These are phyloP conservation scores for Corythucha ciliata DNA, from an alignment of 2,888 invertebrate genomes.

Conservation along the genomic window DNA sequence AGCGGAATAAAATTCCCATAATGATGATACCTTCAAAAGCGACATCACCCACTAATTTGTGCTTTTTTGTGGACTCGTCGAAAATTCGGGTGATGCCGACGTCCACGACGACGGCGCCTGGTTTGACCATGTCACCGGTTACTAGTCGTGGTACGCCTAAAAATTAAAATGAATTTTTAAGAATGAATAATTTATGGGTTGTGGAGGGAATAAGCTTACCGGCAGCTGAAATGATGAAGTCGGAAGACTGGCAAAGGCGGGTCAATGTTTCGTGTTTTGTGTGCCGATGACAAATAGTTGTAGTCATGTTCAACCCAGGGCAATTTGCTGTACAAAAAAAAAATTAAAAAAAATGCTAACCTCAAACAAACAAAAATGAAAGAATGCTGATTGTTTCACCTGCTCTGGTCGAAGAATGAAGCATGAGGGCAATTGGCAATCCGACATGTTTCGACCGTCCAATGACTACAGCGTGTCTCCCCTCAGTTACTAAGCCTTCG, in stretches of 20 bases:
- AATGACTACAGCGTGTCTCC: slow-evolving; percentile 78
- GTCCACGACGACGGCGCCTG: slow-evolving; percentile 80
- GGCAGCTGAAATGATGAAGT: slow-evolving; percentile 67
- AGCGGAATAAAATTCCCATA: background rate
- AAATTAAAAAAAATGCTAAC: background rate
- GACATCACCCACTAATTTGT: slow-evolving; percentile 76
- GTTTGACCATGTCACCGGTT: slow-evolving; percentile 75
- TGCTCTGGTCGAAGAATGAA: slow-evolving; percentile 56
- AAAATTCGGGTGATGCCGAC: slow-evolving; percentile 69
- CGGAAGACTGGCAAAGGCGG: slow-evolving; percentile 59
- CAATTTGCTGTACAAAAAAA: slow-evolving; percentile 39
- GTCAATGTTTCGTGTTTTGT: slow-evolving; percentile 70
- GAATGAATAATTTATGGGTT: no score
- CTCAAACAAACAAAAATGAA: background rate
- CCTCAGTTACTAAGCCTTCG: slow-evolving; percentile 63
- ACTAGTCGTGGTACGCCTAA: slow-evolving; percentile 64
- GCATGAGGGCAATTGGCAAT: slow-evolving; percentile 74
- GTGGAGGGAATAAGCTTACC: slow-evolving; percentile 47
- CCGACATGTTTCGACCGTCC: slow-evolving; percentile 90
- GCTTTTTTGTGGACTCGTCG: slow-evolving; percentile 50
- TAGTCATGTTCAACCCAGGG: slow-evolving; percentile 73
- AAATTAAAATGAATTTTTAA: no score
- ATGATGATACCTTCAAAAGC: slow-evolving; percentile 61
- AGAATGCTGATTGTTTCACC: slow-evolving; percentile 2
- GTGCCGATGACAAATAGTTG: slow-evolving; percentile 79